Base-by-base conservation (phyloP, 2,797 vertebrate species). In the Cottoperca gobio region DNA sequence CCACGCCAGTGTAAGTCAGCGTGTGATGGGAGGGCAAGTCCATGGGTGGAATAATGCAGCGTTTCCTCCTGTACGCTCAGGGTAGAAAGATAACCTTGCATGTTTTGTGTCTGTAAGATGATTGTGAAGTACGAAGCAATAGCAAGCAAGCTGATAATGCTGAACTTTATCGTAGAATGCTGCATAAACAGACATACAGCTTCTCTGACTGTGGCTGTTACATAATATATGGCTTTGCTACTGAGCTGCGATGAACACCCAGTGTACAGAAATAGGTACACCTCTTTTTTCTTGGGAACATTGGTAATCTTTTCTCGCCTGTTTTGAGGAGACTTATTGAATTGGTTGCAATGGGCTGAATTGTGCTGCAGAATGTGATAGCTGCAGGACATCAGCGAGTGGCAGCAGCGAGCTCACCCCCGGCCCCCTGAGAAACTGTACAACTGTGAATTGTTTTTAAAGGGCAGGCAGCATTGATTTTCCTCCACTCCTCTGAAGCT, bases 401-500 rank as follows among this genome's bases (percentile, higher is more conserved):
- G 64, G 66, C 68, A 81, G 70, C 42, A 50, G 59, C 11, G 9
- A 70, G 63, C 62, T 70, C 75, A 21, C 63, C 63, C 37, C 10
- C 0, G 10, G 26, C 42, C 75, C 70, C 24, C 55, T 16, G 57
- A 86, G 78, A 82, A 67, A 70, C 68, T 48, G 19, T 70, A 82
- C 79, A 55, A 70, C 76, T 67, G 48, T 76, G 79, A 82, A 80
- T 88, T 78, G 80, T 86, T 89, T 84, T 84, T 77, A 90, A 91
- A 87, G 82, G 78, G 72, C 82, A 87, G 67, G 68, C 40, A n/a
- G 21, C 78, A 91, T 91, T 83, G 88, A 91, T 90, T 90, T 83
- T 73, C 61, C 68, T 83, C 52, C 59, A 14, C 11, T 52, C 16
- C 40, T 76, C 43, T 58, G 46, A 83, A 83, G 73, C 73, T 78